Conservation (phyloP, 2,797 vertebrate species). For the Natrix natrix region DNA sequence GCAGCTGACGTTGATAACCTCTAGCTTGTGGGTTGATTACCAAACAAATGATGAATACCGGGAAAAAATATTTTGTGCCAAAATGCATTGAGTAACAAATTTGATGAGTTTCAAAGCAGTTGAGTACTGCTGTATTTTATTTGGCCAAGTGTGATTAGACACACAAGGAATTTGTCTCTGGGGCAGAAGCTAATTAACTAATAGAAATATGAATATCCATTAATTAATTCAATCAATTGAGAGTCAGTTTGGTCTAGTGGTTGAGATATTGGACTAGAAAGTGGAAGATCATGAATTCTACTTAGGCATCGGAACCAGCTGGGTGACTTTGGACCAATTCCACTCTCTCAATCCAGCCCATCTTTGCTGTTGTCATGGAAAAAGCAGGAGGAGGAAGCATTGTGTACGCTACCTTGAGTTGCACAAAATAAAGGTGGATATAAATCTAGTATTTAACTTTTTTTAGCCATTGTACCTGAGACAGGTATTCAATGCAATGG, state of each 20-base stretch:
- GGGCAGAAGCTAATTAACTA: not conserved
- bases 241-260: not conserved
- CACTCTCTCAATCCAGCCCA: not conserved
- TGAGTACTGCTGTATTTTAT: not conserved
- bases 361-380: not conserved
- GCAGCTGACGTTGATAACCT: not conserved
- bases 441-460: not conserved
- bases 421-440: not conserved
- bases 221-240: not conserved
- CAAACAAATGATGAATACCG: not conserved
- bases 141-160: not conserved
- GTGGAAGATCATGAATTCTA: not conserved
- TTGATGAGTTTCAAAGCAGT: not conserved
- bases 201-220: not conserved
- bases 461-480: not conserved
- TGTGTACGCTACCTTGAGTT: not conserved
- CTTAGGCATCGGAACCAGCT: not conserved
- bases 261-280: not conserved
- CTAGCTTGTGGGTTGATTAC: not conserved
- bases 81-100: not conserved
- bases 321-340: not conserved
- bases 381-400: not conserved
- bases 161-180: not conserved
- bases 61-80: not conserved
- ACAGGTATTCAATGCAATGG: not conserved